Evolutionary conservation across 2,113 vertebrate species (phyloP).

Genomic region (Aegotheles bennettii): DNA sequence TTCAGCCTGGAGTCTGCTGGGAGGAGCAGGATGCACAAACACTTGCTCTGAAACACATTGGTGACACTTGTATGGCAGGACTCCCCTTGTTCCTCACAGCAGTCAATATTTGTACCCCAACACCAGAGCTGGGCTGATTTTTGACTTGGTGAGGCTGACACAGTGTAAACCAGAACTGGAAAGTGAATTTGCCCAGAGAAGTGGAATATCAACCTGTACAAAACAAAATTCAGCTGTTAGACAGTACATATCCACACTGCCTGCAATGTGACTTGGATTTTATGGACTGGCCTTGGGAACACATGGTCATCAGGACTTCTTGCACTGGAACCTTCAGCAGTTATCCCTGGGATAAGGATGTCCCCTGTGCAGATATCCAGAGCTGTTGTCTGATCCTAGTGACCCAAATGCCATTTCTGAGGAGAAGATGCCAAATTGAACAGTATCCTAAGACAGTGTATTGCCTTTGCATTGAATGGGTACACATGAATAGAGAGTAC

Average conservation of each 20-base stretch:
- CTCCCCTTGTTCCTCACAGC: background rate
- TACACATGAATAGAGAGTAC: accelerated
- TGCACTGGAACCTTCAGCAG: background rate
- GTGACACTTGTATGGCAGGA: no score
- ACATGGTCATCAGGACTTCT: background rate
- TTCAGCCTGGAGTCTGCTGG: background rate
- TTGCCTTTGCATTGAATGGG: no score
- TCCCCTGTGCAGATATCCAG: background rate
- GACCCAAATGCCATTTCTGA: background rate
- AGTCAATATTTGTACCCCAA: accelerated
- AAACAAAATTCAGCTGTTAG: background rate
- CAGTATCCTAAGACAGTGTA: background rate
- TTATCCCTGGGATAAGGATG: background rate
- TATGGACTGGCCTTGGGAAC: background rate
- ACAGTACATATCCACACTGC: accelerated
- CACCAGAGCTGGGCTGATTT: background rate
- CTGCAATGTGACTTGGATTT: background rate
- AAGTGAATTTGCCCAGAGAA: background rate
- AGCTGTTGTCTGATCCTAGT: background rate
- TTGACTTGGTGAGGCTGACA: background rate
- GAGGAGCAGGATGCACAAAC: background rate
- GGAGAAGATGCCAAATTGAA: background rate
- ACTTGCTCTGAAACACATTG: accelerated
- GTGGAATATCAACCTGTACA: background rate
- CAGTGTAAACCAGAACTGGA: background rate